These are phyloP conservation scores for Silvanus unidentatus DNA, from an alignment of 2,888 invertebrate species.

Conservation along the genomic window DNA sequence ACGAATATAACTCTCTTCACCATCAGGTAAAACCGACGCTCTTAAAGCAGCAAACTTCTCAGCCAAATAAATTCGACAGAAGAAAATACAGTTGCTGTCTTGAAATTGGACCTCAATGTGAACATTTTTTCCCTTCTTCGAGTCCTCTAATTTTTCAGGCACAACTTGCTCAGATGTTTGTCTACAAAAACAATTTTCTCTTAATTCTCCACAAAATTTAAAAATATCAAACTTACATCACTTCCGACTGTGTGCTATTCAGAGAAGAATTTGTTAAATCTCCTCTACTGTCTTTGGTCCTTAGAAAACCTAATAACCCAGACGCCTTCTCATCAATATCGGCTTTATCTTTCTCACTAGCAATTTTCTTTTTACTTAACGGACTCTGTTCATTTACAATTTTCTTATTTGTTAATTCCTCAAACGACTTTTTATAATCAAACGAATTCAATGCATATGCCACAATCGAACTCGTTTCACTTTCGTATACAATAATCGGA, in stretches of 20 bases:
- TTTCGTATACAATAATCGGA: slow-evolving; percentile 72
- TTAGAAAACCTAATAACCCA: slow-evolving; percentile 42
- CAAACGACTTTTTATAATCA: slow-evolving; percentile 63
- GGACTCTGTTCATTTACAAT: slow-evolving; percentile 46
- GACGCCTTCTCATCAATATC: slow-evolving; percentile 37
- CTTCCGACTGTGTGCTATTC: background rate
- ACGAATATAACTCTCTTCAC: slow-evolving; percentile 74
- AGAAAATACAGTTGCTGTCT: slow-evolving; percentile 71
- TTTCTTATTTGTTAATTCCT: slow-evolving; percentile 41
- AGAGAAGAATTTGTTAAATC: background rate
- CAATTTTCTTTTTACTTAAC: slow-evolving; percentile 45
- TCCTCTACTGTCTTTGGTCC: slow-evolving; percentile 34
- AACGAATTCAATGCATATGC: slow-evolving; percentile 71
- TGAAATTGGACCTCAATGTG: slow-evolving; percentile 57
- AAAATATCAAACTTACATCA: too few relatives aligned
- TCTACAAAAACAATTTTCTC: slow-evolving; percentile 2
- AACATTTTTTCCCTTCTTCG: slow-evolving; percentile 38
- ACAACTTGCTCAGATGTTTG: slow-evolving; percentile 21
- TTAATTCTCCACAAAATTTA: too few relatives aligned
- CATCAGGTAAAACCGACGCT: slow-evolving; percentile 38
- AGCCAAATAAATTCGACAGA: slow-evolving; percentile 86
- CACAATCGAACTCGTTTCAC: slow-evolving; percentile 78
- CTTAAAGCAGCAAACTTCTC: slow-evolving; percentile 84
- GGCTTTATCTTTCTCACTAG: slow-evolving; percentile 43
- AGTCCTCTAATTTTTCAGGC: slow-evolving; percentile 33